Evolutionary conservation across 2,888 invertebrate genomes (phyloP), one percentile per base, ranked within the genome.

Genomic region (Scaptomyza tumidula): DNA sequence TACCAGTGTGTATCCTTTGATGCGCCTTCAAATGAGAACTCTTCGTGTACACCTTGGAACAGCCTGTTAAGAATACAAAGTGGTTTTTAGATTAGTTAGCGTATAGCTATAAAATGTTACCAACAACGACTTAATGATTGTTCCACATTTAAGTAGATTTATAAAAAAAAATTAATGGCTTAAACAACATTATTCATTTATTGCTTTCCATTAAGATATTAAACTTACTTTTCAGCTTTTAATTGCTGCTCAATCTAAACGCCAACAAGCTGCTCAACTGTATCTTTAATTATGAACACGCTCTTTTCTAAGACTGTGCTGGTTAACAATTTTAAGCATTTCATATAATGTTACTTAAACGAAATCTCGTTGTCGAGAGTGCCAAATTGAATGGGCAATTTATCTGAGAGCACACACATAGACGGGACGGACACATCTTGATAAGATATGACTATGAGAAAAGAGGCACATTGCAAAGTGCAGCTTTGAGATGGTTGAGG

Each of bases 1-100:
- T 94, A 98, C 98, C 98, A 93, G 98, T 98, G 91, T 98, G 98
- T 93, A 98, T 98, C 93, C 98, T 95, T 93, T 98, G 98, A 93
- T 98, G 98, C 78, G 98, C 98, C 93, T 98, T 98, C 81, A 98
- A 94, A 93, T 98, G 98, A 89, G 98, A 98, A 93, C 98, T 98
- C 94, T 98, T 98, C 80, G 98, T 98, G 93, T 98, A 98, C 79
- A 98, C 98, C 94, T 98, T 98, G 89, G 96, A 95, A 93, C 98
- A 98, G 92, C 98, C 98, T 86, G 76, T 9, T 19, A 31, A 44
- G 19, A 44, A 41, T 50, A 41, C 43, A 48, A 57, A 43, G 58
- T 33, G 48, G 11, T 6, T 24, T 55, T 19, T 46, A 19, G 14
- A 9, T 14, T 27, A 3, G 43, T n/a, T 35, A 6, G 29, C 4